These are phyloP conservation scores for Eupithecia tripunctaria DNA, from an alignment of 2,888 invertebrate genomes.

Conservation along the genomic window DNA sequence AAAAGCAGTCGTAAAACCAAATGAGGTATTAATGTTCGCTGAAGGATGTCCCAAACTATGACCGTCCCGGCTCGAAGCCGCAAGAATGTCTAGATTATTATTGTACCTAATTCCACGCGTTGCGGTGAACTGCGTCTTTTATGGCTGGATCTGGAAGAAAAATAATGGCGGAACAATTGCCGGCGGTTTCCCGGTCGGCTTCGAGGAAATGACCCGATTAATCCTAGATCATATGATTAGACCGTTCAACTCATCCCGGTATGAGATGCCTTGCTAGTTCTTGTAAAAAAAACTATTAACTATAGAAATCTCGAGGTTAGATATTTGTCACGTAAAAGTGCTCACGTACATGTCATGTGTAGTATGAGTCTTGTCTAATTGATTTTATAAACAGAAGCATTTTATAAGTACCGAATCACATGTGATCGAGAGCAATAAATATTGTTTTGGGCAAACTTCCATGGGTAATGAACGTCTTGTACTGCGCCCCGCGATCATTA, in stretches of 20 bases:
- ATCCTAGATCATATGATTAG: neutral
- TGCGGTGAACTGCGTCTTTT: slow-evolving; percentile 24
- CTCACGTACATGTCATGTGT: neutral
- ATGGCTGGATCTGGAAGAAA: slow-evolving; percentile 29
- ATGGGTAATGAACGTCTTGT: slow-evolving; percentile 58
- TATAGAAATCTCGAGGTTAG: neutral
- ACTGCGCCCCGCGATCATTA: slow-evolving; percentile 55
- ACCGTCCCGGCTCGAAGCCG: slow-evolving; percentile 36
- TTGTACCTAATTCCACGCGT: slow-evolving; percentile 35
- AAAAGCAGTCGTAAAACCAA: slow-evolving; percentile 35
- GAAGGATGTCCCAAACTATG: slow-evolving; percentile 31
- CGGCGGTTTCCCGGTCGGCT: neutral
- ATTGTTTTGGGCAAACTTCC: slow-evolving; percentile 68
- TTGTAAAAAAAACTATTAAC: neutral
- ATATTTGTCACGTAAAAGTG: neutral
- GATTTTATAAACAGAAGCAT: slow-evolving; percentile 22
- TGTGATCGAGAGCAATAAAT: slow-evolving; percentile 55
- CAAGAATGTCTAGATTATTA: slow-evolving; percentile 17
- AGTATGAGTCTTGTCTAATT: neutral
- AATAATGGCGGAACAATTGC: slow-evolving; percentile 23
- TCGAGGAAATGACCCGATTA: slow-evolving; percentile 15
- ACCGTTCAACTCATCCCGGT: neutral
- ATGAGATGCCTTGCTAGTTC: neutral
- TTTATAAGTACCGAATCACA: slow-evolving; percentile 46
- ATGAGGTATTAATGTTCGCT: slow-evolving; percentile 35